These are phyloP conservation scores for Scomberomorus guttatus DNA, from an alignment of 2,797 vertebrate genomes.

Conservation along the genomic window DNA sequence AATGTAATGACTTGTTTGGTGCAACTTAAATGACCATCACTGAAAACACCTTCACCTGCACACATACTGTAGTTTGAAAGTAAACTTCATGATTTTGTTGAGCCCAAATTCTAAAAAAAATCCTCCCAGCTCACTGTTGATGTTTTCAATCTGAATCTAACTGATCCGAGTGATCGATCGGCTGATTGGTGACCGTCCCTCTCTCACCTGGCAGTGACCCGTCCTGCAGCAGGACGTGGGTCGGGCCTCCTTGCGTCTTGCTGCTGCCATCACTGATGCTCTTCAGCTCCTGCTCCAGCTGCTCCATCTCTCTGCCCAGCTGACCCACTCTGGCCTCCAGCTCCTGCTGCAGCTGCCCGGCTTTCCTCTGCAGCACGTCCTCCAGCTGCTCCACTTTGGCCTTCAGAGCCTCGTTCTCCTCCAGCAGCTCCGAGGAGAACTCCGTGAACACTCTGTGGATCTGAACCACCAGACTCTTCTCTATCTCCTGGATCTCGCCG, in stretches of 20 bases:
- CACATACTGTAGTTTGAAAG: not conserved
- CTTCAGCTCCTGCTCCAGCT: slow-evolving; percentile 74
- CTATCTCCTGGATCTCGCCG: slow-evolving; percentile 57
- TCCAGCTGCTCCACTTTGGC: slow-evolving; percentile 78
- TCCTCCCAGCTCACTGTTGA: not conserved
- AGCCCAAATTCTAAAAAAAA: too few relatives aligned
- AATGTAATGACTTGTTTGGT: too few relatives aligned
- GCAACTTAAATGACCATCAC: not conserved
- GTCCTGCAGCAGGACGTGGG: slow-evolving; percentile 20
- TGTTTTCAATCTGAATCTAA: not conserved
- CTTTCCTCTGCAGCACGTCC: slow-evolving; percentile 78
- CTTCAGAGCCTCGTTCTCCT: slow-evolving; percentile 78
- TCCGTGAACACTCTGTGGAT: slow-evolving; percentile 64
- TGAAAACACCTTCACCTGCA: not conserved
- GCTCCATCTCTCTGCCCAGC: slow-evolving; percentile 75
- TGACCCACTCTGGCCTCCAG: slow-evolving; percentile 76
- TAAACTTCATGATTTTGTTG: not conserved
- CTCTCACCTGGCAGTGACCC: slow-evolving; percentile 41
- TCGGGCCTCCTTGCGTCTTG: not conserved
- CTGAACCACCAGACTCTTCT: slow-evolving; percentile 60
- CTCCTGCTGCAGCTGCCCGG: slow-evolving; percentile 75
- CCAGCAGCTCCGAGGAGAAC: slow-evolving; percentile 65
- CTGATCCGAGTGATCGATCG: not conserved
- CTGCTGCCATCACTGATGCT: slow-evolving; percentile 46
- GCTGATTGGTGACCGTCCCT: not conserved